These are phyloP conservation scores for Tenthredo distinguenda DNA, from an alignment of 2,888 invertebrate species.

Conservation along the genomic window DNA sequence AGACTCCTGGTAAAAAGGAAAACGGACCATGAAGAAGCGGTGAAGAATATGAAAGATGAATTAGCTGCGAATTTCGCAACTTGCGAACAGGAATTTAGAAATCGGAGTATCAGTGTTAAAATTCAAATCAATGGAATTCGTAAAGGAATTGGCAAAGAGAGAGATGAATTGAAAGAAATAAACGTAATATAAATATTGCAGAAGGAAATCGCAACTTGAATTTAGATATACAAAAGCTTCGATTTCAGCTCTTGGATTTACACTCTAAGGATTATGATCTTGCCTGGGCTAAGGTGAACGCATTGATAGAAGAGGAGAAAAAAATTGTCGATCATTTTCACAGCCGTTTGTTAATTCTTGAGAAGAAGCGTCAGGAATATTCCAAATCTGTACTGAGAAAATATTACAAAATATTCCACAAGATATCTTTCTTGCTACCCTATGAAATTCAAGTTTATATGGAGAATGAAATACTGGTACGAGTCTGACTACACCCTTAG, in stretches of 20 bases:
- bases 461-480: conserved; percentile 62
- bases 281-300: conserved; percentile 53
- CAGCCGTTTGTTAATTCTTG: conserved; percentile 55
- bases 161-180: conserved; percentile 43
- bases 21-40: conserved; percentile 55
- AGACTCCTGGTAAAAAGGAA: conserved; percentile 56
- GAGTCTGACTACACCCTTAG: too few species aligned
- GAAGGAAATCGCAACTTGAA: background rate
- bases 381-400: conserved; percentile 58
- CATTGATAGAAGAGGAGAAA: conserved; percentile 55
- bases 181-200: conserved; percentile 40
- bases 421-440: conserved; percentile 55
- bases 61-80: conserved; percentile 53
- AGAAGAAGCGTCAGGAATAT: conserved; percentile 54
- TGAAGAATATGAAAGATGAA: conserved; percentile 58
- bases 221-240: background rate
- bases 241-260: conserved; percentile 41
- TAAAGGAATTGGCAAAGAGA: conserved; percentile 52
- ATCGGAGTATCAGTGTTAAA: conserved; percentile 54
- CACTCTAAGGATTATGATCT: conserved; percentile 53
- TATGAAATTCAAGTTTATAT: conserved; percentile 58
- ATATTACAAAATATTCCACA: conserved; percentile 59
- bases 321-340: conserved; percentile 55
- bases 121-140: conserved; percentile 55
- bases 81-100: conserved; percentile 55